These are phyloP conservation scores for Petrocephalus zakoni DNA, from an alignment of 2,113 vertebrate genomes.

Conservation along the genomic window DNA sequence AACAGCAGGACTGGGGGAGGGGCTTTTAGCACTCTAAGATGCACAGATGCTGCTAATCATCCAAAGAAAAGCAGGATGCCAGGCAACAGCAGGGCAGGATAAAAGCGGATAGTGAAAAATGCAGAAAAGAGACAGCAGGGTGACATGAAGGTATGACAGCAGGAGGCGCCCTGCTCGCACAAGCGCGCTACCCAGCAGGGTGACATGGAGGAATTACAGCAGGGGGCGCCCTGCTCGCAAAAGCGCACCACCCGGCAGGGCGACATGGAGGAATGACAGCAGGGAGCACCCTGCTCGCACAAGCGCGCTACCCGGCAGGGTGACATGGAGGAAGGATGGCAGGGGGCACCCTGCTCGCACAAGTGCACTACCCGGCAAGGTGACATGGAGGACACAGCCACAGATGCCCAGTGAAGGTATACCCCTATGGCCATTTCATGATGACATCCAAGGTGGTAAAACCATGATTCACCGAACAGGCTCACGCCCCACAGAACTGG, in stretches of 20 bases:
- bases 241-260: not conserved
- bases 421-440: not conserved
- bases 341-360: no score
- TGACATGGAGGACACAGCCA: no score
- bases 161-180: not conserved
- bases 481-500: not conserved
- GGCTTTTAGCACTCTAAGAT: conserved; percentile 24
- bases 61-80: conserved; percentile 19
- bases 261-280: not conserved
- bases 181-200: not conserved
- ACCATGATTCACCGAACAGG: not conserved
- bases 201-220: not conserved
- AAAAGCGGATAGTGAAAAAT: conserved; percentile 25
- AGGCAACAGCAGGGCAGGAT: conserved; percentile 30
- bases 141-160: not conserved
- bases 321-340: no score
- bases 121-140: conserved; percentile 2
- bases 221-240: not conserved
- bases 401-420: not conserved
- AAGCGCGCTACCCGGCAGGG: no score
- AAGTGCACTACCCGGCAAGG: no score
- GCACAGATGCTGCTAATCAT: conserved; percentile 44
- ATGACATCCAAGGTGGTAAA: not conserved
- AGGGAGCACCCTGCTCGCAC: no score
- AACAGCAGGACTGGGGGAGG: not conserved